Conservation (phyloP, 2,888 invertebrate genomes). For the Drosophila macrospina region DNA sequence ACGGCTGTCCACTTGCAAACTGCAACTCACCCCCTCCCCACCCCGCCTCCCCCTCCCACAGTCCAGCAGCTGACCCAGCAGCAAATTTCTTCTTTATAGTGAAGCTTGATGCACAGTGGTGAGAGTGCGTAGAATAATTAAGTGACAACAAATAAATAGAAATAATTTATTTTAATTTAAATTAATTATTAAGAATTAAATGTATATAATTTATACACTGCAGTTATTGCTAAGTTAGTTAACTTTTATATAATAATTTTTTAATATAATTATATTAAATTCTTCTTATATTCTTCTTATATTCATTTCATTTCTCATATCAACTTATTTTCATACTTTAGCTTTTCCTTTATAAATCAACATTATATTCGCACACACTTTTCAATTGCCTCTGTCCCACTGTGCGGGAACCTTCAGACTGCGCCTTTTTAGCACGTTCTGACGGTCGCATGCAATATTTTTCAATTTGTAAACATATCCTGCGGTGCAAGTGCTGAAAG, state of each 20-base stretch:
- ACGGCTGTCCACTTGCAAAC: conserved; percentile 44
- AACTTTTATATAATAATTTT: no score
- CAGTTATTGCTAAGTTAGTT: no score
- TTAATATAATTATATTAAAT: no score
- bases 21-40: conserved; percentile 14
- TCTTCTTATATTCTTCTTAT: no score
- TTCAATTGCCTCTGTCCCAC: conserved; percentile 28
- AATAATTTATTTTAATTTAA: not conserved
- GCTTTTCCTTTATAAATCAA: no score
- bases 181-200: no score
- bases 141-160: not conserved
- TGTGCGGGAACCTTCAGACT: conserved; percentile 35
- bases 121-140: no score
- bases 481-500: conserved; percentile 71
- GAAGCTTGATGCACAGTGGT: conserved; percentile 24
- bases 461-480: conserved; percentile 81
- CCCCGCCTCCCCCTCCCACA: no score
- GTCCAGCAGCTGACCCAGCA: conserved; percentile 42
- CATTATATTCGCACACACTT: not conserved
- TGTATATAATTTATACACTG: no score
- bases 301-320: no score
- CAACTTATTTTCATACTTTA: no score
- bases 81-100: conserved; percentile 28
- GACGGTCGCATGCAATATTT: conserved; percentile 75
- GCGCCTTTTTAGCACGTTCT: conserved; percentile 62